Evolutionary conservation across 1,140 invertebrate species (phyloP).

Genomic region (Heliconius hermathena): DNA sequence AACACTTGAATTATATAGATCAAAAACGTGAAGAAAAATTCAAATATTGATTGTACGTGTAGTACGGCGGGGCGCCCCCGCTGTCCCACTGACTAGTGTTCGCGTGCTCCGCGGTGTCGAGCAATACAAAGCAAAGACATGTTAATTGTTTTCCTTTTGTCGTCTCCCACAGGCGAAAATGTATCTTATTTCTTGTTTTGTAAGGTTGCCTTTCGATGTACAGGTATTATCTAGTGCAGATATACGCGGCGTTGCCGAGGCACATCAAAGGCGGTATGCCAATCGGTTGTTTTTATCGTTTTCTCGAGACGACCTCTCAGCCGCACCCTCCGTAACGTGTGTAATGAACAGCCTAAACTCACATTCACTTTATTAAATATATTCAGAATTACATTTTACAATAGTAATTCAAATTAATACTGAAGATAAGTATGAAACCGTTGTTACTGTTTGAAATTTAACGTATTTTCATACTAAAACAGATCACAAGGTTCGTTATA

Average conservation of each 20-base stretch:
- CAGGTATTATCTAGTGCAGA: constrained; percentile 12
- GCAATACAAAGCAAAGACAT: constrained; percentile 44
- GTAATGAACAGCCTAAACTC: constrained; percentile 35
- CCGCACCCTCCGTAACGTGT: constrained; percentile 22
- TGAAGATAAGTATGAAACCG: not conserved
- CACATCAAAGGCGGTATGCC: constrained; percentile 47
- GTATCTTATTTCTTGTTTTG: not conserved
- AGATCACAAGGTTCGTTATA: too few species aligned
- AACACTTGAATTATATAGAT: constrained; percentile 20
- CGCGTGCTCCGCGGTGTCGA: constrained; percentile 27
- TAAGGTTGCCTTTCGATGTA: not conserved
- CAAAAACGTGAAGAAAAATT: constrained; percentile 25
- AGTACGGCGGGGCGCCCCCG: not conserved
- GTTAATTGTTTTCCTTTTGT: constrained; percentile 44
- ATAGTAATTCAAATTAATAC: not conserved
- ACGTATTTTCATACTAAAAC: too few species aligned
- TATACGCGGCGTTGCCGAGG: constrained; percentile 28
- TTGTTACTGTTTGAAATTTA: too few species aligned
- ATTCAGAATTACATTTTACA: not conserved
- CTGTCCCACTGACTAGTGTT: constrained; percentile 1
- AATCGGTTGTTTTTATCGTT: constrained; percentile 54
- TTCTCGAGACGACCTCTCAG: constrained; percentile 40
- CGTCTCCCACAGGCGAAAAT: not conserved
- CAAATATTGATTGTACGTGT: constrained; percentile 39
- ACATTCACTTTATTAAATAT: constrained; percentile 7